These are phyloP conservation scores for Clarias gariepinus DNA, from an alignment of 2,113 vertebrate genomes.

Conservation along the genomic window DNA sequence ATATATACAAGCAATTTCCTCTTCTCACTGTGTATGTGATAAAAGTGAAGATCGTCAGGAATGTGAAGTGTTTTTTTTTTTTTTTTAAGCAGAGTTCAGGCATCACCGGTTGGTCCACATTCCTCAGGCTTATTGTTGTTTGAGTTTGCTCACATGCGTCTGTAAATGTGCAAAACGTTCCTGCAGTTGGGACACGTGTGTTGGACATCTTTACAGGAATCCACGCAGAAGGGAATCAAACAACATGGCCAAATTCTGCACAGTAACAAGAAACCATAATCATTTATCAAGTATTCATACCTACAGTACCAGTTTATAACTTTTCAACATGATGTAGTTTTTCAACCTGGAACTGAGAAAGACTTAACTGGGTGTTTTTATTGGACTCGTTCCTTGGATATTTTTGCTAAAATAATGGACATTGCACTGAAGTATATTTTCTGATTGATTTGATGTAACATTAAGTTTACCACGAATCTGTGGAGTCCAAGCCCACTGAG, in stretches of 20 bases:
- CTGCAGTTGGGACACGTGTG: slow-evolving; percentile 81
- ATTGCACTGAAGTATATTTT: background rate
- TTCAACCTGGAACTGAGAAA: background rate
- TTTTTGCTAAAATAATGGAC: too few relatives aligned
- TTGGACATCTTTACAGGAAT: slow-evolving; percentile 81
- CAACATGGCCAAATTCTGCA: slow-evolving; percentile 81
- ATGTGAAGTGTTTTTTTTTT: background rate
- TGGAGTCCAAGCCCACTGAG: too few relatives aligned
- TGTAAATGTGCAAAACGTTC: slow-evolving; percentile 71
- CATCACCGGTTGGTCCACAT: background rate
- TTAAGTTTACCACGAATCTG: too few relatives aligned
- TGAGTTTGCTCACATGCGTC: slow-evolving; percentile 61
- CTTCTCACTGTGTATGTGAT: background rate
- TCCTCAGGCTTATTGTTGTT: background rate
- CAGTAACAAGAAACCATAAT: background rate
- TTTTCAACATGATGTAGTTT: background rate
- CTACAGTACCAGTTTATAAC: background rate
- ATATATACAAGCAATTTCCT: background rate
- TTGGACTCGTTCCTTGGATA: background rate
- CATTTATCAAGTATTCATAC: background rate
- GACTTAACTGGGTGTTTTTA: background rate
- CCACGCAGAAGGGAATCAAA: slow-evolving; percentile 83
- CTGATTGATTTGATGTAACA: background rate
- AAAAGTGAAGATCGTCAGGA: background rate
- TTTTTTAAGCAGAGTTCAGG: background rate